phyloP scores from a whole-genome alignment of 2,113 vertebrate species.

The Nothobranchius kuhntae region DNA sequence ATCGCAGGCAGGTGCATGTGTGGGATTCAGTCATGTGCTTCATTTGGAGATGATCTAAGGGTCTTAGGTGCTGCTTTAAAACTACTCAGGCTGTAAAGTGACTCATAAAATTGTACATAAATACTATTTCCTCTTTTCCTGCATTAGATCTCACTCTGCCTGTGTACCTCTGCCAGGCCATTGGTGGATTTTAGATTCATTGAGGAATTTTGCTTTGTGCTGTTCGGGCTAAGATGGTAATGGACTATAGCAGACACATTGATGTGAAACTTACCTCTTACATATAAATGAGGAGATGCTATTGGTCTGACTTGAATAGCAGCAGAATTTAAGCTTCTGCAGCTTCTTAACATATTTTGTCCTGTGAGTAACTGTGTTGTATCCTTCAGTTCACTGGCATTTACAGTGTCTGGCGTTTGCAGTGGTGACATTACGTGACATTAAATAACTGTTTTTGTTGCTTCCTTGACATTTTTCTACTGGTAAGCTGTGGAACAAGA shows the following conservation, averaged over 20 bases:
- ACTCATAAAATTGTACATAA: not conserved
- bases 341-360: no score
- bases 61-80: not conserved
- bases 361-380: no score
- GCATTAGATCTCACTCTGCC: not conserved
- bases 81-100: not conserved
- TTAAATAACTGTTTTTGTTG: no score
- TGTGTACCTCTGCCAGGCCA: constrained; percentile 2
- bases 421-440: no score
- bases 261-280: no score
- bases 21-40: not conserved
- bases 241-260: no score
- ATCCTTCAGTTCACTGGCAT: no score
- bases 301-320: not conserved
- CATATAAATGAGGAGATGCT: no score
- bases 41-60: not conserved
- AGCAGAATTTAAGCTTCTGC: no score
- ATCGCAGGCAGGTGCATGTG: not conserved
- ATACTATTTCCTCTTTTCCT: not conserved
- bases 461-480: no score
- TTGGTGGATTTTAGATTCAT: constrained; percentile 2
- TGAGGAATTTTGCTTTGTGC: not conserved
- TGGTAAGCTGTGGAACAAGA: no score
- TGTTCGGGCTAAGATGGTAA: not conserved
- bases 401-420: no score